Conservation (phyloP, 2,888 invertebrate species). For the Cataglyphis altisquamis region DNA sequence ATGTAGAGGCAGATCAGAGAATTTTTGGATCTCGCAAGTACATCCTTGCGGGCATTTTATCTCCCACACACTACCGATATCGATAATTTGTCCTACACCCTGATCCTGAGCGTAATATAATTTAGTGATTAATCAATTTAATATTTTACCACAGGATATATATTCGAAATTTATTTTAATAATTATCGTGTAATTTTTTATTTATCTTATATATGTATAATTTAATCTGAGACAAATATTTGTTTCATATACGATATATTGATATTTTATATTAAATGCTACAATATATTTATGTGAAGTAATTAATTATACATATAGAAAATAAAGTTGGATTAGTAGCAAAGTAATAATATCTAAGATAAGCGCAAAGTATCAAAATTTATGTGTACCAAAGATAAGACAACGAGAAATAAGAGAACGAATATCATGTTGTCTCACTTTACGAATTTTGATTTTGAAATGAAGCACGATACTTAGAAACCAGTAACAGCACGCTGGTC, state of each 20-base stretch:
- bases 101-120: constrained; percentile 68
- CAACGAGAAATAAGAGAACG: constrained; percentile 61
- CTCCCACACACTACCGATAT: constrained; percentile 81
- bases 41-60: constrained; percentile 82
- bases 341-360: background rate
- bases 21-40: constrained; percentile 82
- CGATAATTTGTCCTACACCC: constrained; percentile 77
- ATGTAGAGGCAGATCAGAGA: constrained; percentile 82
- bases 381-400: constrained; percentile 71
- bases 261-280: background rate
- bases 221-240: background rate
- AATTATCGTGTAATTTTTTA: background rate
- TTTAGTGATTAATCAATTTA: constrained; percentile 10
- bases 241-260: background rate
- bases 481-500: constrained; percentile 72
- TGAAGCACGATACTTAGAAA: constrained; percentile 62
- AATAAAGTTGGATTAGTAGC: background rate
- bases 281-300: background rate
- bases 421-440: constrained; percentile 71
- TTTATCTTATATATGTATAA: background rate
- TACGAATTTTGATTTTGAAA: constrained; percentile 59
- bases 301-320: background rate
- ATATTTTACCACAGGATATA: background rate
- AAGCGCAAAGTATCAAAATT: constrained; percentile 22
- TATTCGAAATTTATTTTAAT: constrained; percentile 5